Percentiles rank a stretch among this genome's conserved stretches.
phyloP scores from a whole-genome alignment of 2,113 vertebrate genomes.

The Phyllostomus discolor region DNA sequence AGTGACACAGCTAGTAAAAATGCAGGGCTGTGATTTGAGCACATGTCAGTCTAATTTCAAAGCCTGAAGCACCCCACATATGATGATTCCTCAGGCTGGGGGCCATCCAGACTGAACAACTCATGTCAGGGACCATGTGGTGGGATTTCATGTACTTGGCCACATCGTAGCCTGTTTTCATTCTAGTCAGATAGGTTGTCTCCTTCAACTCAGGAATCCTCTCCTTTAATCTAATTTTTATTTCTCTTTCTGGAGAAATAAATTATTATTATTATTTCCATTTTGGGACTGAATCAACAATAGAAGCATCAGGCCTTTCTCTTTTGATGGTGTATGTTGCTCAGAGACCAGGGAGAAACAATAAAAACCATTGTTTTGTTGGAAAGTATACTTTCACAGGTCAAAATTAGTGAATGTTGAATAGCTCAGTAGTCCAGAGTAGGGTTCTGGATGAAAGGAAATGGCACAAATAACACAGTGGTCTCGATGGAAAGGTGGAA shows the following conservation, averaged over 20 bases:
- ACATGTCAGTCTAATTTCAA: neutral
- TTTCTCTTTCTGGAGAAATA: neutral
- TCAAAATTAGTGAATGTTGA: slow-evolving; percentile 1
- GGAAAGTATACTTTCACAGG: neutral
- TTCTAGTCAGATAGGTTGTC: neutral
- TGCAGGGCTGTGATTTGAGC: neutral
- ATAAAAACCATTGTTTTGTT: neutral
- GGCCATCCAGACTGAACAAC: neutral
- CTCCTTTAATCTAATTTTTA: neutral
- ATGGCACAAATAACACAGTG: neutral
- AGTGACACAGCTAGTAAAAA: neutral
- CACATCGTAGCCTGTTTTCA: neutral
- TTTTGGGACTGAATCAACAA: neutral
- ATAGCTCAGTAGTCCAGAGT: neutral
- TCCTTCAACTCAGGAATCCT: neutral
- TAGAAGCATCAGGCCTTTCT: neutral
- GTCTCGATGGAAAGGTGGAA: neutral
- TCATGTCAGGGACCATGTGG: neutral
- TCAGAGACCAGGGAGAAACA: neutral
- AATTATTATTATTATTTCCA: neutral
- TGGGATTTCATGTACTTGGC: neutral
- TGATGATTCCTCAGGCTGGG: neutral
- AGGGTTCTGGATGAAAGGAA: slow-evolving; percentile 20
- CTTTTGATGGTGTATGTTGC: neutral
- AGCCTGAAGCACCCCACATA: neutral